Conservation (phyloP, 2,797 vertebrate genomes). For the Danio kyathit region DNA sequence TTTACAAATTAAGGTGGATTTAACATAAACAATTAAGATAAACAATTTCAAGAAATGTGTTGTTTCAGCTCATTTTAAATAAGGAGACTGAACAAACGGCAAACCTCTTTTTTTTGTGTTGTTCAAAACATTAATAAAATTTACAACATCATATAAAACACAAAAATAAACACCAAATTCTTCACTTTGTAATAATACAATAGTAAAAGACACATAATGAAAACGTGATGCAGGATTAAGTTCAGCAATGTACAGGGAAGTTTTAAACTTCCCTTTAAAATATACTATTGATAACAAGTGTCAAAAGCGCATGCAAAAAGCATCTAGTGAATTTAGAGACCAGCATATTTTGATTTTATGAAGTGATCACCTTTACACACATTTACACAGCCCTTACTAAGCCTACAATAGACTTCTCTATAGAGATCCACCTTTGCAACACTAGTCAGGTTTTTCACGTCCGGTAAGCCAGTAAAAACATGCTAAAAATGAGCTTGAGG, state of each 20-base stretch:
- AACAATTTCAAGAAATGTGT: too few species aligned
- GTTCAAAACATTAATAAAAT: not conserved
- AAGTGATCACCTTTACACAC: not conserved
- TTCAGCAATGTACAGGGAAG: not conserved
- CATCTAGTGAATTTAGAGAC: not conserved
- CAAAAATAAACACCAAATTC: not conserved
- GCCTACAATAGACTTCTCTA: not conserved
- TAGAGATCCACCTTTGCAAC: not conserved
- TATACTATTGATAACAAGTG: not conserved
- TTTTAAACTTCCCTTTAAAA: conserved; percentile 5
- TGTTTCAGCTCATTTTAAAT: too few species aligned
- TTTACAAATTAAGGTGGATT: too few species aligned
- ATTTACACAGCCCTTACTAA: not conserved
- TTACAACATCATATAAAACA: not conserved
- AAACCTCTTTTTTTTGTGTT: too few species aligned
- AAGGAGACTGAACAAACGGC: too few species aligned
- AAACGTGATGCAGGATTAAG: not conserved
- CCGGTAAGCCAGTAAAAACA: not conserved
- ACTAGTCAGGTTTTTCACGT: conserved; percentile 21
- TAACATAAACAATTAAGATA: too few species aligned
- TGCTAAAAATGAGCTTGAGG: not conserved
- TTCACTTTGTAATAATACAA: not conserved
- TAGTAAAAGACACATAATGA: too few species aligned
- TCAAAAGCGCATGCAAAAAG: not conserved
- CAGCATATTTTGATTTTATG: not conserved